Base-by-base conservation (phyloP, 2,797 vertebrate species). In the Lepilemur ruficaudatus region DNA sequence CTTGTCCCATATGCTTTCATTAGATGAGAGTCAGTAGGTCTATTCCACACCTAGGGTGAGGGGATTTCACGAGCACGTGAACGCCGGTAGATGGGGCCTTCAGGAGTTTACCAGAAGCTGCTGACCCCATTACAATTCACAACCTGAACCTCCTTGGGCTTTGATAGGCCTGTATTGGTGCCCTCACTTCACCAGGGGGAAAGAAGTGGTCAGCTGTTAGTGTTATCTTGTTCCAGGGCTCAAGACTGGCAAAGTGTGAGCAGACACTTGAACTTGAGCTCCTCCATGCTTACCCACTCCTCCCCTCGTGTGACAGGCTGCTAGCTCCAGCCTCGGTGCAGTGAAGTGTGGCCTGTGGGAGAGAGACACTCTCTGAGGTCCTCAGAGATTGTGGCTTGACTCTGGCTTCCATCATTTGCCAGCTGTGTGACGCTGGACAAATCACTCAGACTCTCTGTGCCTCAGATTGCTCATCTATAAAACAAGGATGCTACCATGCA, bases 81-180 rank as follows among this genome's bases (percentile, higher is more conserved):
- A 32, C 23, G 1, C 4, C 2, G 14, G 2, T 8, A 67, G 12
- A 3, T 8, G 15, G 20, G 8, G 0, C 38, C 38, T 38, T n/a
- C 14, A 43, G 48, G 14, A 69, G 22, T 9, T 4, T 0, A 13
- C 50, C 18, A 22, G 25, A 76, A 73, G 5, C 35, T 81, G 13
- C 28, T 48, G 38, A 25, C 7, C 41, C 72, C 7, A n/a, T 35
- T 6, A 2, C 5, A 72, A 48, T 75, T 61, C 8, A 38, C 75
- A 90, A 41, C 43, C 25, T 43, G 25, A 17, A 17, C 0, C 2
- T 11, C 6, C 23, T 0, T 0, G 17, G 12, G 7, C 50, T 30
- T 65, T 8, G 2, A 48, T 20, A 18, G 41, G 14, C 11, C 14
- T 6, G 2, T 10, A 4, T 22, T 1, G 10, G 28, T n/a, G 28